These are phyloP conservation scores for Helleia helle DNA, from an alignment of 2,888 invertebrate species.

Conservation along the genomic window DNA sequence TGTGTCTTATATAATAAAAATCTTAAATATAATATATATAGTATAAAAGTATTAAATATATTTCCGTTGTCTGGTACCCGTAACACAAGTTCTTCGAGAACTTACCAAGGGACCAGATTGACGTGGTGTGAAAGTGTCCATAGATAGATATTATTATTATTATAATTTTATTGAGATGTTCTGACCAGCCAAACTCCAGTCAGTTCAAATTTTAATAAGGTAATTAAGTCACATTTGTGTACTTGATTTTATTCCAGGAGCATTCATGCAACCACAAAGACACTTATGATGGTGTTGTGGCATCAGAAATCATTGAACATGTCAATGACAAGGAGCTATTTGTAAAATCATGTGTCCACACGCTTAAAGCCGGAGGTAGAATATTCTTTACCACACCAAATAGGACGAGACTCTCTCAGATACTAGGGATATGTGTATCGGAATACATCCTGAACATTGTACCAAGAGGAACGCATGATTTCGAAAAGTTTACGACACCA, in stretches of 20 bases:
- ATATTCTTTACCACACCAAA: constrained; percentile 81
- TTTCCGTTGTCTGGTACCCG: too few relatives aligned
- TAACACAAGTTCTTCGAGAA: too few relatives aligned
- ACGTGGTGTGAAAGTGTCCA: too few relatives aligned
- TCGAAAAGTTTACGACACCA: constrained; percentile 90
- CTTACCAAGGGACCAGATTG: too few relatives aligned
- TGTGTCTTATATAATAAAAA: too few relatives aligned
- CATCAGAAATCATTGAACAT: constrained; percentile 94
- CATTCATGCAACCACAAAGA: constrained; percentile 56
- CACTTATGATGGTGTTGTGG: constrained; percentile 86
- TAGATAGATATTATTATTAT: too few relatives aligned
- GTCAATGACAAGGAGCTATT: constrained; percentile 82
- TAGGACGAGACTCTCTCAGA: constrained; percentile 76
- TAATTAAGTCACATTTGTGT: too few relatives aligned
- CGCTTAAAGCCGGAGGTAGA: constrained; percentile 80
- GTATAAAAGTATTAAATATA: too few relatives aligned
- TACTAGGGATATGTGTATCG: constrained; percentile 78
- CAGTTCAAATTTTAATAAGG: too few relatives aligned
- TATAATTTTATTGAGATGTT: too few relatives aligned
- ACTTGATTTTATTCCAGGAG: constrained; percentile 58
- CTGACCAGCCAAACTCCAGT: too few relatives aligned
- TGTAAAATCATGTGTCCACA: constrained; percentile 76
- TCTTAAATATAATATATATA: too few relatives aligned
- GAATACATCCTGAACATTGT: constrained; percentile 84
- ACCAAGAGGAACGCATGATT: constrained; percentile 92